A percentile compares a stretch with the other conserved stretches of the same genome.
These are phyloP conservation scores for Agapornis canus DNA, from an alignment of 2,797 vertebrate species.

Conservation along the genomic window DNA sequence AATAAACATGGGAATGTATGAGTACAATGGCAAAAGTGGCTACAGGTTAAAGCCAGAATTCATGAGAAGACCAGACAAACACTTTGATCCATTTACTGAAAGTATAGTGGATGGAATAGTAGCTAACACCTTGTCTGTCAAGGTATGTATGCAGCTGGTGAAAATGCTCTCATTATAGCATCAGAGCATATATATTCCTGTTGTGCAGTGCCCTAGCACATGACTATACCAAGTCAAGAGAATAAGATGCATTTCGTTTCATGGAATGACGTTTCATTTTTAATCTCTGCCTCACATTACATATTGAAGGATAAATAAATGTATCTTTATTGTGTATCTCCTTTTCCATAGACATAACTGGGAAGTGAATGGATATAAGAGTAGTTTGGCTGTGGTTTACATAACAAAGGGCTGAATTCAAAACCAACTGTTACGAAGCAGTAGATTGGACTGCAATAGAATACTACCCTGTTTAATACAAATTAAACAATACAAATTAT, in stretches of 20 bases:
- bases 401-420: not conserved
- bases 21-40: constrained; percentile 96
- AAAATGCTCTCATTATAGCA: not conserved
- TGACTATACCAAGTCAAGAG: not conserved
- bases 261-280: not conserved
- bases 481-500: too few relatives aligned
- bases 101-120: constrained; percentile 97
- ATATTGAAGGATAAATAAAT: not conserved
- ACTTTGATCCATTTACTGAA: constrained; percentile 97
- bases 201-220: not conserved
- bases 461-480: not conserved
- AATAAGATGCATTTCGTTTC: not conserved
- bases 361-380: not conserved
- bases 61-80: constrained; percentile 96
- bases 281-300: not conserved
- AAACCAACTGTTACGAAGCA: not conserved
- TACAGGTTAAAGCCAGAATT: constrained; percentile 97
- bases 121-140: constrained; percentile 96
- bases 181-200: not conserved
- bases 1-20: constrained; percentile 97
- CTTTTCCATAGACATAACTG: not conserved
- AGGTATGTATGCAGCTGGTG: constrained; percentile 76
- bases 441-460: not conserved
- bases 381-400: not conserved
- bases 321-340: not conserved